Evolutionary conservation across 2,797 vertebrate species (phyloP).

Genomic region (Alca torda): DNA sequence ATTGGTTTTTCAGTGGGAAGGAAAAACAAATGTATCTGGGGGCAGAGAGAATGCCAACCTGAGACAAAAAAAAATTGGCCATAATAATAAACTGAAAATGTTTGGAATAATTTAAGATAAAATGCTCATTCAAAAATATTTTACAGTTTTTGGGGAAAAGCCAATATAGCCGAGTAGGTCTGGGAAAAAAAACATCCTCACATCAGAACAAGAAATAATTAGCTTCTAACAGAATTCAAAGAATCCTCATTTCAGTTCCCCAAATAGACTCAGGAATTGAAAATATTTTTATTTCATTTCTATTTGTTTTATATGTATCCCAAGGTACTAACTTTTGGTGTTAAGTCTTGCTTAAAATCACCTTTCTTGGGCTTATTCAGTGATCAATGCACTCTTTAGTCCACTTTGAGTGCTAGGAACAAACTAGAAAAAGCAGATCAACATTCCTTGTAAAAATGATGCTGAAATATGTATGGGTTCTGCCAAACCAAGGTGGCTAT

Average conservation of each 20-base stretch:
- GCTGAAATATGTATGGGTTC: neutral
- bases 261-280: conserved; percentile 30
- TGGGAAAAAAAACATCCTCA: conserved; percentile 14
- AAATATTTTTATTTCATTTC: conserved; percentile 28
- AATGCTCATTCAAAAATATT: conserved; percentile 4
- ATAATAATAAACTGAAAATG: conserved; percentile 39
- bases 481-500: conserved; percentile 18
- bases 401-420: neutral
- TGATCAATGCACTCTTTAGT: neutral
- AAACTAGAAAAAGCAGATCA: conserved; percentile 19
- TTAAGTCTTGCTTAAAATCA: conserved; percentile 10
- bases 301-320: conserved; percentile 38
- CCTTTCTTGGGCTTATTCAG: neutral
- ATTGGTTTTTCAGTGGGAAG: conserved; percentile 9
- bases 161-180: neutral
- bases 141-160: neutral
- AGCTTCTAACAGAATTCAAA: conserved; percentile 2
- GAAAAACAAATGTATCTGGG: conserved; percentile 35
- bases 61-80: neutral
- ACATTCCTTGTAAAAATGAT: conserved; percentile 35
- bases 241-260: conserved; percentile 6
- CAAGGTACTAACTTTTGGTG: neutral
- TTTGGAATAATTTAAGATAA: conserved; percentile 11
- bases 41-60: conserved; percentile 14
- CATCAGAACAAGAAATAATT: conserved; percentile 44